phyloP scores from a whole-genome alignment of 2,113 vertebrate species.

The Alouatta palliata region DNA sequence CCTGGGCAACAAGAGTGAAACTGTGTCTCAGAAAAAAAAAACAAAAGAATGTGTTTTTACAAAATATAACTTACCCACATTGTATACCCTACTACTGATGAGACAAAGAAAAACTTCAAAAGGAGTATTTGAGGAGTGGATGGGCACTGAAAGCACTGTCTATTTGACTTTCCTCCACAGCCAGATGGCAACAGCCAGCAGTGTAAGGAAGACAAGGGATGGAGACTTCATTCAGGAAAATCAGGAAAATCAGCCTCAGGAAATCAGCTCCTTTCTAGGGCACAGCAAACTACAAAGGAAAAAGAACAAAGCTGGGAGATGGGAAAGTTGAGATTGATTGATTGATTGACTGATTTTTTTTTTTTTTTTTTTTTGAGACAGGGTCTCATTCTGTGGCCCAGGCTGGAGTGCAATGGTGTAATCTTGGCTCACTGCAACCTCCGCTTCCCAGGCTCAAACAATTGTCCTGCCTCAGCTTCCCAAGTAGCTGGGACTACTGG shows the following conservation, averaged over 20 bases:
- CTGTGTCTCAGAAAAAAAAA: too few relatives aligned
- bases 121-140: background rate
- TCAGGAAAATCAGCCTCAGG: too few relatives aligned
- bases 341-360: too few relatives aligned
- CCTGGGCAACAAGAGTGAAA: too few relatives aligned
- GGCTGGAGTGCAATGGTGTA: too few relatives aligned
- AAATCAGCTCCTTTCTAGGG: conserved; percentile 19
- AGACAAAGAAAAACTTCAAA: conserved; percentile 19
- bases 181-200: background rate
- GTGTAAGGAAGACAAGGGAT: background rate
- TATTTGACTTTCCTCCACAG: background rate
- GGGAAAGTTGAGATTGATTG: background rate
- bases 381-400: too few relatives aligned
- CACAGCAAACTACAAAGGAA: background rate
- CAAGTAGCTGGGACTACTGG: too few relatives aligned
- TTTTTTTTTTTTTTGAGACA: too few relatives aligned
- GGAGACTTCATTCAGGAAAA: background rate
- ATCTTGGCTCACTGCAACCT: too few relatives aligned
- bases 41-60: background rate
- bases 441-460: too few relatives aligned
- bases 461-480: too few relatives aligned
- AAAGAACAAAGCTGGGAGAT: conserved; percentile 22
- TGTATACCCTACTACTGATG: background rate
- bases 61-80: background rate
- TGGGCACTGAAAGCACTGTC: background rate